Conservation (phyloP, 1,140 invertebrate genomes). For the Brachionus rotundiformis region DNA sequence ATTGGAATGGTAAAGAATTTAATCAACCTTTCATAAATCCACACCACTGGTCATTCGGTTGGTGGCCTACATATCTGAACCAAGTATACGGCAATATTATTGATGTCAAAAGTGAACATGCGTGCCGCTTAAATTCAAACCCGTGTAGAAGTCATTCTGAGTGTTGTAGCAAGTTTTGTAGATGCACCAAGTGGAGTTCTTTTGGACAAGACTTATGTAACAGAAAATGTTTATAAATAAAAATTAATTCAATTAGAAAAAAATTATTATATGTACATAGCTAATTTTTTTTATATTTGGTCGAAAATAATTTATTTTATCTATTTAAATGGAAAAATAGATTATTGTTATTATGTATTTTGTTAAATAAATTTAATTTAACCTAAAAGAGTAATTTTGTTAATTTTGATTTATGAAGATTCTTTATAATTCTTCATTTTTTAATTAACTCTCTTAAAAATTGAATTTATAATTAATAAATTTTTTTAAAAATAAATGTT, state of each 20-base stretch:
- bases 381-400: neutral
- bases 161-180: slow-evolving; percentile 46
- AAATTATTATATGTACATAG: too few species aligned
- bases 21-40: neutral
- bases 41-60: neutral
- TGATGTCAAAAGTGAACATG: neutral
- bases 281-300: too few species aligned
- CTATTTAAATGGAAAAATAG: too few species aligned
- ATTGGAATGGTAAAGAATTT: neutral
- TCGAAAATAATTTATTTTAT: too few species aligned
- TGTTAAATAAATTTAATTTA: too few species aligned
- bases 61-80: neutral
- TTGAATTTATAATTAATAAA: neutral
- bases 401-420: neutral
- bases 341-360: too few species aligned
- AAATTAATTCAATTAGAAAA: neutral
- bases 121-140: slow-evolving; percentile 29
- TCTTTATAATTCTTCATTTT: too few species aligned
- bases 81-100: slow-evolving; percentile 1
- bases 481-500: too few species aligned
- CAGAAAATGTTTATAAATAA: slow-evolving; percentile 2
- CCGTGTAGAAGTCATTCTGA: slow-evolving; percentile 3
- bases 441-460: too few species aligned
- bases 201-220: neutral
- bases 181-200: slow-evolving; percentile 22